Evolutionary conservation across 2,888 invertebrate species (phyloP).

Genomic region (Spisula solida): DNA sequence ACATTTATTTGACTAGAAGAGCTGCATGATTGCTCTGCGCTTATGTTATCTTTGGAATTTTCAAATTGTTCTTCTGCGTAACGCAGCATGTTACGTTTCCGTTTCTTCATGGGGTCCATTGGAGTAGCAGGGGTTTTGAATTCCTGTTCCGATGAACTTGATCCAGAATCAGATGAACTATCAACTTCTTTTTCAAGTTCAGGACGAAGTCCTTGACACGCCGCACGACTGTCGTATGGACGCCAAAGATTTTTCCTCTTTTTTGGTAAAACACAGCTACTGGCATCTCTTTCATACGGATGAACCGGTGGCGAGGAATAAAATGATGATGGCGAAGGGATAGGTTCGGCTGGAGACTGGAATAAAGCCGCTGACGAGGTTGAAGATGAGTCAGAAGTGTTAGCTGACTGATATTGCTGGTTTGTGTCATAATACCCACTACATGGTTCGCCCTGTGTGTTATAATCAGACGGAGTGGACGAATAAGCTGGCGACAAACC

Average conservation of each 20-base stretch:
- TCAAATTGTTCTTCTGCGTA: slow-evolving; percentile 44
- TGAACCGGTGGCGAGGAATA: slow-evolving; percentile 31
- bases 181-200: slow-evolving; percentile 35
- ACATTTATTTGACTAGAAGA: slow-evolving; percentile 39
- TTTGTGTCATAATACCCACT: background rate
- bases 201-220: background rate
- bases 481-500: background rate
- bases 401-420: background rate
- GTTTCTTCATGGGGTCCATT: slow-evolving; percentile 63
- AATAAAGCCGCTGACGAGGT: background rate
- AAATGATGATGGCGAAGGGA: background rate
- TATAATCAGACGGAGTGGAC: background rate
- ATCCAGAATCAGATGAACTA: slow-evolving; percentile 53
- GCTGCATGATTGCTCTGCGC: slow-evolving; percentile 16
- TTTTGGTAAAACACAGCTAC: slow-evolving; percentile 64
- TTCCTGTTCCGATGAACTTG: slow-evolving; percentile 66
- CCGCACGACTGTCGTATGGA: slow-evolving; percentile 64
- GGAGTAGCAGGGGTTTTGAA: slow-evolving; percentile 56
- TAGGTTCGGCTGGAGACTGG: background rate
- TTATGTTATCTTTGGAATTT: background rate
- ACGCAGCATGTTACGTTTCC: slow-evolving; percentile 61
- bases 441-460: background rate
- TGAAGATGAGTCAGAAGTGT: background rate
- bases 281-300: background rate
- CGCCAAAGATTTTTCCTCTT: slow-evolving; percentile 71